Conservation (phyloP, 2,888 invertebrate species). For the Drosophila paranaensis region DNA sequence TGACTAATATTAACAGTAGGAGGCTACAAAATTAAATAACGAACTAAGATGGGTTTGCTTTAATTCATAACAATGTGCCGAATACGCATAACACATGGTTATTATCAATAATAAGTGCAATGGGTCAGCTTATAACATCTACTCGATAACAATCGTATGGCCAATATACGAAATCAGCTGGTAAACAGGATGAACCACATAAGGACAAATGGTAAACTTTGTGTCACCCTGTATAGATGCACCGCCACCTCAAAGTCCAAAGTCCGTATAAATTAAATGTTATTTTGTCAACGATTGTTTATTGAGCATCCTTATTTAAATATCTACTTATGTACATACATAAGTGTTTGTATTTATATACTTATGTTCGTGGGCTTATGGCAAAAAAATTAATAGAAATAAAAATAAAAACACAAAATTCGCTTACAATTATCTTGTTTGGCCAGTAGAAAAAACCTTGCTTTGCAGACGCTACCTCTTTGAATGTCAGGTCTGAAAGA, state of each 20-base stretch:
- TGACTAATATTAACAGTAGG: constrained; percentile 53
- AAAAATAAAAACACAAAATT: constrained; percentile 22
- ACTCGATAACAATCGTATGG: constrained; percentile 47
- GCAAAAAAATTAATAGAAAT: constrained; percentile 21
- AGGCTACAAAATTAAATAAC: constrained; percentile 35
- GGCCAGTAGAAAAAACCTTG: constrained; percentile 56
- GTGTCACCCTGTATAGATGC: too few species aligned
- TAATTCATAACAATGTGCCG: constrained; percentile 24
- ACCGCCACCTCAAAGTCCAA: too few species aligned
- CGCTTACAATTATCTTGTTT: constrained; percentile 48
- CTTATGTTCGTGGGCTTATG: constrained; percentile 30
- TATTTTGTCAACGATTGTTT: constrained; percentile 2
- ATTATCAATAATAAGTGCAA: constrained; percentile 23
- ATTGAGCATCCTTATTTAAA: constrained; percentile 12
- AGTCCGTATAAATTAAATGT: constrained; percentile 6
- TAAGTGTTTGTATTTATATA: constrained; percentile 19
- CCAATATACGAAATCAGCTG: constrained; percentile 35
- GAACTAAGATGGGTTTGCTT: constrained; percentile 23
- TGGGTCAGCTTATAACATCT: constrained; percentile 19
- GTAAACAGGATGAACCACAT: constrained; percentile 30
- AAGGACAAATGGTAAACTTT: constrained; percentile 25
- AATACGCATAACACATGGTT: constrained; percentile 2
- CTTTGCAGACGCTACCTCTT: constrained; percentile 49
- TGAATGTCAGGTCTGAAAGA: constrained; percentile 63
- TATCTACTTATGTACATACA: constrained; percentile 6